phyloP scores from a whole-genome alignment of 2,113 vertebrate genomes.

The Anseranas semipalmata region DNA sequence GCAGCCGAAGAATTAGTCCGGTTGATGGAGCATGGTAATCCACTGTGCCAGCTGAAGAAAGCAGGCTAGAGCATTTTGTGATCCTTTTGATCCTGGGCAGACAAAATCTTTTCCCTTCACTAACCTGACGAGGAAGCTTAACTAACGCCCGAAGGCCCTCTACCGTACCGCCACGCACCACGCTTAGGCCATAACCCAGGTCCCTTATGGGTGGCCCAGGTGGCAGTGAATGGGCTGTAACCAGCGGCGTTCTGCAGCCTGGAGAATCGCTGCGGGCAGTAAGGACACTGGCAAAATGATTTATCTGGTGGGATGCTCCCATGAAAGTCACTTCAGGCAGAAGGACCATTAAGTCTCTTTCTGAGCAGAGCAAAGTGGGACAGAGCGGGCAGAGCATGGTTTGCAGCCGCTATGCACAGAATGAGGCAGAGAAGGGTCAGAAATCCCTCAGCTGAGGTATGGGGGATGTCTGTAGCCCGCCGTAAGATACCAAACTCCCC shows the following conservation, averaged over 20 bases:
- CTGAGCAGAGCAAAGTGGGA: neutral
- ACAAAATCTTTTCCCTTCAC: constrained; percentile 2
- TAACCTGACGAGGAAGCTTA: constrained; percentile 3
- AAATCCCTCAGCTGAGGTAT: neutral
- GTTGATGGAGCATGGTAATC: constrained; percentile 20
- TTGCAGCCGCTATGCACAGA: neutral
- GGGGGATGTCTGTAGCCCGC: neutral
- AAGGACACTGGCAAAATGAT: neutral
- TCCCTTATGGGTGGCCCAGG: neutral
- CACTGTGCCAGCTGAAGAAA: neutral
- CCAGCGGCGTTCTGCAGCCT: neutral
- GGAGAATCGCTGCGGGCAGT: neutral
- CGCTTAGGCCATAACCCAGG: neutral
- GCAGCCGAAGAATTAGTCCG: constrained; percentile 36
- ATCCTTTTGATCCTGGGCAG: neutral
- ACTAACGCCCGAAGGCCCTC: neutral
- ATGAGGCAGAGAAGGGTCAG: neutral
- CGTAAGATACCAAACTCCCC: neutral
- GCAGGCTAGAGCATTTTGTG: neutral
- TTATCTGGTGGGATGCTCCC: neutral
- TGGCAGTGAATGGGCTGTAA: neutral
- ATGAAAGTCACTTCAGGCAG: neutral
- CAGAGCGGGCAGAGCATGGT: neutral
- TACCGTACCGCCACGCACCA: neutral
- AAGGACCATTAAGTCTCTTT: neutral